These are phyloP conservation scores for Lepidocyrtoides sp. DNA, from an alignment of 2,888 invertebrate genomes.

Conservation along the genomic window DNA sequence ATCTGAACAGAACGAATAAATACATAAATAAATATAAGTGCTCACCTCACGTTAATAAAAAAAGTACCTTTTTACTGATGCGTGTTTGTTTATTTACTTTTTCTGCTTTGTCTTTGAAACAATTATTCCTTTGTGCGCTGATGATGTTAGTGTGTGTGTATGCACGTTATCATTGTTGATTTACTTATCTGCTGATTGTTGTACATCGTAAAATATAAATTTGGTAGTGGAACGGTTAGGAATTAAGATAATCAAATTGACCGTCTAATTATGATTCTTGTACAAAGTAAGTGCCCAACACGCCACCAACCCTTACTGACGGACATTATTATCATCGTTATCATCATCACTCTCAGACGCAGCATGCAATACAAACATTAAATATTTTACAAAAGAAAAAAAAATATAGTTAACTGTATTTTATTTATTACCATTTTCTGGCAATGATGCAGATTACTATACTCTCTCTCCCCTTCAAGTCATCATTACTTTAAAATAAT, in stretches of 20 bases:
- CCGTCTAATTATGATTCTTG: constrained; percentile 46
- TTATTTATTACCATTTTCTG: constrained; percentile 40
- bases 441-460: constrained; percentile 4
- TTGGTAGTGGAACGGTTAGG: constrained; percentile 20
- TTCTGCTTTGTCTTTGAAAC: neutral
- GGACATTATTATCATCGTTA: constrained; percentile 37
- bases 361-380: neutral
- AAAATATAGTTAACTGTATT: neutral
- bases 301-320: neutral
- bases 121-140: neutral
- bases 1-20: neutral
- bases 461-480: neutral
- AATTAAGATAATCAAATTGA: constrained; percentile 52
- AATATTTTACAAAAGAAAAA: neutral
- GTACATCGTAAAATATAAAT: constrained; percentile 3
- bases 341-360: neutral
- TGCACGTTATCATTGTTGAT: neutral
- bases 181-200: neutral
- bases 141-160: neutral
- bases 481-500: neutral
- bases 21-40: neutral
- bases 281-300: neutral
- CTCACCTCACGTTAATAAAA: neutral
- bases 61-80: constrained; percentile 21
- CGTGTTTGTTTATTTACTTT: constrained; percentile 15